Base-by-base conservation (phyloP, 2,113 vertebrate genomes). In the Chlorodrepanis virens region DNA sequence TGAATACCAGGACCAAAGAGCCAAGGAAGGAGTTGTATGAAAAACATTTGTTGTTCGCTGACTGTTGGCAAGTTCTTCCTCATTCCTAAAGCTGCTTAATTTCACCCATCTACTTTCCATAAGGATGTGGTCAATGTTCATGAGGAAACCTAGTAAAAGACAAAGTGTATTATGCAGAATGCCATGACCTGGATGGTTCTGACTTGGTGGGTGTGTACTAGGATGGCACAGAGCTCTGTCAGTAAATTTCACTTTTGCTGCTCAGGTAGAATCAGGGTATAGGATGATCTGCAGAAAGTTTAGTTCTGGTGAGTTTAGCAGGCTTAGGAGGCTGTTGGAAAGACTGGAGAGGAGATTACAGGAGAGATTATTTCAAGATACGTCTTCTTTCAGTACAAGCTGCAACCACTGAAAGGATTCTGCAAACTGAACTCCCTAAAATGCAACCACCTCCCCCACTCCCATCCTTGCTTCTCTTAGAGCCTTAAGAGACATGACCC, bases 241-340 rank as follows among this genome's bases (percentile, higher is more conserved):
- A 4, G 39, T 42, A 75, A 45, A 68, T 22, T 45, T 74, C 68
- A 83, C 40, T 78, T 87, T 10, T 35, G 56, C 33, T 88, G 75
- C 71, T 92, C 70, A 49, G 33, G 65, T 59, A 29, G 33, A 33
- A 59, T 5, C 39, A 67, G 23, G 24, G 15, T 85, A 50, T 1
- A 50, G 52, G 40, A 78, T n/a, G 9, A 47, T 39, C 53, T 72
- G 35, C 24, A 79, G 35, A 24, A 82, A 85, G 20, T 76, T 71
- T 47, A 44, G 25, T 90, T 79, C 52, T 45, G 52, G 18, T 53
- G 31, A 84, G 83, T 78, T 94, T 28, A 87, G 47, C 53, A 76
- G 61, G 33, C 61, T 84, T 57, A 79, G 49, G 39, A 92, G 27
- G 63, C 49, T 86, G 45, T 12, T 83, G n/a, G 44, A 93, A 90